Evolutionary conservation across 2,113 vertebrate genomes (phyloP), one percentile per base, ranked within the genome.

Genomic region (Conger conger): DNA sequence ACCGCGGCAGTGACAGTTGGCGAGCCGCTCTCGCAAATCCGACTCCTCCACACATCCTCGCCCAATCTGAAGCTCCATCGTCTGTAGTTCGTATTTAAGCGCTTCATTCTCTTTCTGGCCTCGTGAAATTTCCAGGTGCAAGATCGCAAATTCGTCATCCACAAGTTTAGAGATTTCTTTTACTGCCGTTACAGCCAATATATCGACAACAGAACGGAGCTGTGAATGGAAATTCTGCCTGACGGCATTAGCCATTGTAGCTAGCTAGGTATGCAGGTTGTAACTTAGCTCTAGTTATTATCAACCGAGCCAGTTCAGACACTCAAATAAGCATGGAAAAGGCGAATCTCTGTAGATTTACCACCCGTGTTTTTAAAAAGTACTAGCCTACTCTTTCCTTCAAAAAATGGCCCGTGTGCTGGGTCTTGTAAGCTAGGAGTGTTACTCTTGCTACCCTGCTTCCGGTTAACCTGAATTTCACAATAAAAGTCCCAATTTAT

Each of bases 61-160:
- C 18, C 57, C 81, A 27, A 68, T 68, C 27, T 73, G 81, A 63
- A 82, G 57, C 81, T 82, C 81, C 60, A 82, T 63, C 60, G 81
- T 73, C 54, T 82, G 81, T 36, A 82, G 68, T 82, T 82, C 73
- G 37, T 37, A 68, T 27, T 37, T 82, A 27, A 82, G 81, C 7
- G 63, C 81, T 23, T 54, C 81, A 37, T 82, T 82, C 57, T 82
- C 81, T 23, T 82, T 68, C 57, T 82, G 81, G 37, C 81, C 40
- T 15, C 81, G 81, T 68, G 81, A 68, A 63, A 82, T 82, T 68
- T 82, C 81, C 81, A 82, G 15, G 1, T 60, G 81, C 81, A 82
- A 38, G 33, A 60, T 40, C 38, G 63, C 81, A 38, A 57, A 68
- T 37, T 60, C 63, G 36, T 82, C 60, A 23, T 82, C 81, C 20